Evolutionary conservation across 2,888 invertebrate genomes (phyloP).

Genomic region (Nineta flava): DNA sequence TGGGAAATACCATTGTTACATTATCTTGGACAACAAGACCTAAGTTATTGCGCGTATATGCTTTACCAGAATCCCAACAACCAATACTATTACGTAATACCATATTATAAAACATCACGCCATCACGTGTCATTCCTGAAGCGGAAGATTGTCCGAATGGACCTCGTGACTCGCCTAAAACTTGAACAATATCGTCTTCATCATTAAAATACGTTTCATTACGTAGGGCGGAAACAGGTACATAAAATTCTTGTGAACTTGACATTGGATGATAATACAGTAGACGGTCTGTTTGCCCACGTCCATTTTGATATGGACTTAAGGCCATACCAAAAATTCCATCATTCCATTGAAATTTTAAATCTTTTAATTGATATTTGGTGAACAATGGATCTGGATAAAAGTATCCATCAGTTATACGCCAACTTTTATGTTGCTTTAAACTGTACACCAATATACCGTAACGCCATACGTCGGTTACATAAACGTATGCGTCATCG

Average conservation of each 20-base stretch:
- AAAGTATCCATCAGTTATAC: slow-evolving; percentile 51
- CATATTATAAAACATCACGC: slow-evolving; percentile 65
- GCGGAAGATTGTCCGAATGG: slow-evolving; percentile 53
- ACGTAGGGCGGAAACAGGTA: slow-evolving; percentile 46
- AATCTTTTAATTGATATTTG: slow-evolving; percentile 54
- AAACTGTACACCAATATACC: slow-evolving; percentile 40
- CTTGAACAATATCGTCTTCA: slow-evolving; percentile 22
- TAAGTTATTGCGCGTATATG: slow-evolving; percentile 43
- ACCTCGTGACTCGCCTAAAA: slow-evolving; percentile 34
- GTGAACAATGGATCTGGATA: slow-evolving; percentile 58
- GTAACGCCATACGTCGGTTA: slow-evolving; percentile 50
- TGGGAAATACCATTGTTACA: slow-evolving; percentile 58
- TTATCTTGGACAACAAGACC: slow-evolving; percentile 45
- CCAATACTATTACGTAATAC: slow-evolving; percentile 59
- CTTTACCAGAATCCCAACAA: slow-evolving; percentile 64
- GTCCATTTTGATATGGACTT: slow-evolving; percentile 29
- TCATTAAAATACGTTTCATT: slow-evolving; percentile 36
- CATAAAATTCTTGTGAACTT: slow-evolving; percentile 61
- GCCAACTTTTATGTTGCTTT: slow-evolving; percentile 40
- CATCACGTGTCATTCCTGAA: slow-evolving; percentile 50
- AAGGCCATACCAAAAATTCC: slow-evolving; percentile 62
- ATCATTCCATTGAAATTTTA: slow-evolving; percentile 70
- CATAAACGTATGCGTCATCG: slow-evolving; percentile 45
- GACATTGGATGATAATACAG: slow-evolving; percentile 72
- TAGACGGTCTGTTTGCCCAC: slow-evolving; percentile 24